phyloP scores from a whole-genome alignment of 2,113 vertebrate genomes.

The Paradisaea rubra region DNA sequence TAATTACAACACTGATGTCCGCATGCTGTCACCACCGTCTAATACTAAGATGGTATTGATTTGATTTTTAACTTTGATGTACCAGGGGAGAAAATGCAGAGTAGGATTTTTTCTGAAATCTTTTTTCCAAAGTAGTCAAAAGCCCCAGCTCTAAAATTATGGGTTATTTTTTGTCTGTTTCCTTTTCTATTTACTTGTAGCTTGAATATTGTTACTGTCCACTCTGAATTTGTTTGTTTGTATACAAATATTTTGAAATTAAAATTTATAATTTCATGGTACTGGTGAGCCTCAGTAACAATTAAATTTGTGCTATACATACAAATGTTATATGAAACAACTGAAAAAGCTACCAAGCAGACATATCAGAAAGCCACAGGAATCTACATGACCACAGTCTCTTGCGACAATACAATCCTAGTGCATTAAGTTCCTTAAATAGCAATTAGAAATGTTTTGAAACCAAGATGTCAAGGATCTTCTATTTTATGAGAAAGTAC shows the following conservation, averaged over 20 bases:
- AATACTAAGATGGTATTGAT: constrained; percentile 75
- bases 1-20: constrained; percentile 77
- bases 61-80: constrained; percentile 74
- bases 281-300: background rate
- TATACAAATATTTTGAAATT: background rate
- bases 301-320: background rate
- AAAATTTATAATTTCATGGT: background rate
- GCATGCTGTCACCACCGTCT: constrained; percentile 70
- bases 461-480: background rate
- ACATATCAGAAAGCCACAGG: background rate
- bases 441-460: background rate
- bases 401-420: background rate
- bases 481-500: background rate
- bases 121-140: constrained; percentile 50
- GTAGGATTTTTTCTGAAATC: constrained; percentile 55
- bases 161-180: background rate
- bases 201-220: background rate
- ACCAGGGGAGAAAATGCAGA: constrained; percentile 60
- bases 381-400: background rate
- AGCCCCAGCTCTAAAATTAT: constrained; percentile 27
- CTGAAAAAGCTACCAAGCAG: background rate
- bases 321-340: background rate
- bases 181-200: background rate
- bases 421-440: background rate
- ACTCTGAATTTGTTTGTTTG: background rate